Base-by-base conservation (phyloP, 2,113 vertebrate genomes). In the Thymallus thymallus region DNA sequence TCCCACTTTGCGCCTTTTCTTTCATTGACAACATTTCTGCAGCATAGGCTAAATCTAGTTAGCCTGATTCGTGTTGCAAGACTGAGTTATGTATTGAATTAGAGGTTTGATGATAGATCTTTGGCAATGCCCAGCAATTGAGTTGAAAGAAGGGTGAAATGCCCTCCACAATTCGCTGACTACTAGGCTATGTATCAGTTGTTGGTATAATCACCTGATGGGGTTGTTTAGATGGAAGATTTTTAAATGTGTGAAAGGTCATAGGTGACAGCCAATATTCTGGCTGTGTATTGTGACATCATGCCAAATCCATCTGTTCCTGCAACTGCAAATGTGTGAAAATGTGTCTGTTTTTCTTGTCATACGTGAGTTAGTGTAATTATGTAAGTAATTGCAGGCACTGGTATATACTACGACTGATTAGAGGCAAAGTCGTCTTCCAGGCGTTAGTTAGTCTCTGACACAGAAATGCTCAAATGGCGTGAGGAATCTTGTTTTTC, bases 351-450 rank as follows among this genome's bases (percentile, higher is more conserved):
- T 72, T 29, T 68, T 18, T 55, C 88, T 89, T 90, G 89, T 91
- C 88, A 89, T 78, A 41, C 10, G 89, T 84, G 85, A 90, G 85
- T 86, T 87, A 80, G 88, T 88, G 87, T 91, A 91, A 91, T 90
- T 87, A 84, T 92, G 87, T 88, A 88, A 90, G 86, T 89, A 87
- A 91, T 91, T 84, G 88, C 86, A 84, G 88, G 75, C 84, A 1
- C 86, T 86, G 78, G 80, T 84, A 73, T 88, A 77, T 73, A 80
- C 77, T 46, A 23, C 51, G 80, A 29, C 82, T 91, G 90, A 90
- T 91, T 91, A 90, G 85, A 90, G 84, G 85, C 74, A 87, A 84
- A 87, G 82, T 84, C 81, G 76, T 85, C 76, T 72, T 73, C 74
- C 75, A 70, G 78, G 74, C 77, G 69, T 78, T 13, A 68, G 56